Evolutionary conservation across 2,888 invertebrate genomes (phyloP), one percentile per base, ranked within the genome.

Genomic region (Anticlea derivata): DNA sequence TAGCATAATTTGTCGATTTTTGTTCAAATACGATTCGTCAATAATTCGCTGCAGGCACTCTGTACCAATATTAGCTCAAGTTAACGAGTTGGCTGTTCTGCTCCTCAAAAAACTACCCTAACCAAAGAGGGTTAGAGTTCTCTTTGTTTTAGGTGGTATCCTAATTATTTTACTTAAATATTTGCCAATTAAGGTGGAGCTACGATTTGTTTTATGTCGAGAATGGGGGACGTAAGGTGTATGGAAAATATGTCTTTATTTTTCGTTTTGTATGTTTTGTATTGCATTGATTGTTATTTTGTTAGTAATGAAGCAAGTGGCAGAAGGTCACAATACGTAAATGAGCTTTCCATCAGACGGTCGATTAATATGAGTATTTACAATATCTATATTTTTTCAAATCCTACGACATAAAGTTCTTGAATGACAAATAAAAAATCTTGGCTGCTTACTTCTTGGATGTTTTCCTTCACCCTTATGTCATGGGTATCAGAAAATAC

Each of bases 121-220:
- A 33, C 13, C 8, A 0, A 6, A n/a, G 0, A 0, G 0, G 0
- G 1, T 27, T 44, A 37, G 26, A 34, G 17, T 45, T 2, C 5
- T 10, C 26, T 26, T 49, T 54, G 1, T 8, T 12, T 10, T 12
- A 46, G 0, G 5, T 27, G 8, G 11, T 0, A n/a, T 44, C 70
- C 73, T 80, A 77, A 82, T 82, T 81, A 79, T 79, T 75, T 75
- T 73, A 71, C 75, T 75, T 76, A 76, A 81, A 80, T 78, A 78
- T 82, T 81, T 78, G 80, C 75, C 80, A 80, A 81, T 82, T 82
- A 81, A 62, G 60, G 64, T 63, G 40, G 58, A 65, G 66, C 48
- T 60, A 66, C 47, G 68, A 69, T 71, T 74, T 75, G 71, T 73
- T 70, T 62, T 61, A 65, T 47, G 64, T 61, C 59, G 59, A 41